Evolutionary conservation across 2,888 invertebrate species (phyloP).

Genomic region (Clunio marinus): DNA sequence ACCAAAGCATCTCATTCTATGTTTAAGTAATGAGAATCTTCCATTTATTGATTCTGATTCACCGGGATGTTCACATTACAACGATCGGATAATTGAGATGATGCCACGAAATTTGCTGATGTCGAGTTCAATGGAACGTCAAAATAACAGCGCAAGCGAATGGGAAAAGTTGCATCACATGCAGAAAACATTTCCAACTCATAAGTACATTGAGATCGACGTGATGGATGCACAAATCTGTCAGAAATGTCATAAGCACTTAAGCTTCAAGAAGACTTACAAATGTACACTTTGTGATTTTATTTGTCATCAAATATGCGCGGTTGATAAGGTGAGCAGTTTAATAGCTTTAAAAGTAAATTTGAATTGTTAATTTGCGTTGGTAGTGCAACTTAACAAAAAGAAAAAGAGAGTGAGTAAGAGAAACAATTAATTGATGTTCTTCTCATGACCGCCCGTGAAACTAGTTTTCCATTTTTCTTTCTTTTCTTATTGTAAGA

Average conservation of each 20-base stretch:
- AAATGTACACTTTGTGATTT: constrained; percentile 40
- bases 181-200: constrained; percentile 24
- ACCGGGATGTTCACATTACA: constrained; percentile 21
- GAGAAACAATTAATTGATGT: constrained; percentile 5
- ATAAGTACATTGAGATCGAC: constrained; percentile 33
- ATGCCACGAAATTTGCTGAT: constrained; percentile 29
- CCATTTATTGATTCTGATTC: constrained; percentile 35
- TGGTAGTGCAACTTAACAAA: neutral
- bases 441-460: constrained; percentile 1
- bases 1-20: constrained; percentile 37
- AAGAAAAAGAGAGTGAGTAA: neutral
- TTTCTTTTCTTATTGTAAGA: neutral
- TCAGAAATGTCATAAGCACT: constrained; percentile 32
- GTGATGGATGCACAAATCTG: constrained; percentile 34
- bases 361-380: constrained; percentile 12
- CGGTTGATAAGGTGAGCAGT: constrained; percentile 36
- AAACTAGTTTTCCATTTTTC: constrained; percentile 28
- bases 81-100: constrained; percentile 31
- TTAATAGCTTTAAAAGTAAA: neutral
- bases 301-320: constrained; percentile 39
- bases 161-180: constrained; percentile 28
- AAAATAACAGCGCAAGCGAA: neutral
- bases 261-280: constrained; percentile 32
- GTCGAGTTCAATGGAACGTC: neutral
- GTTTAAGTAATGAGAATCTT: constrained; percentile 34